A percentile compares a stretch with the other conserved stretches of the same genome.
Conservation (phyloP, 2,888 invertebrate genomes). For the Agrochola circellaris region DNA sequence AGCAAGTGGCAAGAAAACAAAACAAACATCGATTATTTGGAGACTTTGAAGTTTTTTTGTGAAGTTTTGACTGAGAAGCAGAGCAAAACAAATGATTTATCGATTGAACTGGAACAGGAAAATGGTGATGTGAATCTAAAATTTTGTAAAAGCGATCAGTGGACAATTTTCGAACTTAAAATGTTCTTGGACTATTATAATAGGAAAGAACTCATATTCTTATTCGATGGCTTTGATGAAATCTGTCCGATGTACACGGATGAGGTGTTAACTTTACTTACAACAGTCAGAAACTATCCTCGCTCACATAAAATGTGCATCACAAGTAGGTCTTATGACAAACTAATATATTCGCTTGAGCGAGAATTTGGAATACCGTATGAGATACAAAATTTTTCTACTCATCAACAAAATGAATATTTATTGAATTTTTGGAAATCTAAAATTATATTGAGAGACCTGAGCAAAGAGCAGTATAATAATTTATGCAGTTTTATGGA, state of each 20-base stretch:
- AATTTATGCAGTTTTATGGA: conserved; percentile 46
- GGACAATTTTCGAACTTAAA: conserved; percentile 29
- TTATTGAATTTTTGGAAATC: conserved; percentile 39
- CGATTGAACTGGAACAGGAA: conserved; percentile 1
- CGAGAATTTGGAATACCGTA: conserved; percentile 21
- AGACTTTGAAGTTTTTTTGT: conserved; percentile 34
- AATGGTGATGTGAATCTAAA: conserved; percentile 15
- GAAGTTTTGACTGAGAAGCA: conserved; percentile 5
- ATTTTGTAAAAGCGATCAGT: conserved; percentile 13
- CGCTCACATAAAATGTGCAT: conserved; percentile 50
- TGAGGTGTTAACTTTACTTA: conserved; percentile 37
- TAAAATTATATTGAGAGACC: conserved; percentile 31
- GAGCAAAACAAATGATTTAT: neutral
- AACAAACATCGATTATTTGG: conserved; percentile 15
- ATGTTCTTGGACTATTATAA: conserved; percentile 54
- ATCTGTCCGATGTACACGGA: conserved; percentile 59
- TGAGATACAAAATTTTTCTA: conserved; percentile 28
- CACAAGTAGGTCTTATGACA: conserved; percentile 59
- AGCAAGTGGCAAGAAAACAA: conserved; percentile 37
- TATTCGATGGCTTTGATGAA: conserved; percentile 66
- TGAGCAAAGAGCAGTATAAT: conserved; percentile 28
- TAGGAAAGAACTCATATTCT: conserved; percentile 44
- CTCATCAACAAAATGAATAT: conserved; percentile 30
- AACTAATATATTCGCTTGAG: conserved; percentile 28
- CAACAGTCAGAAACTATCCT: conserved; percentile 13